phyloP scores from a whole-genome alignment of 2,113 vertebrate genomes.

The Plecturocebus donacophilus region DNA sequence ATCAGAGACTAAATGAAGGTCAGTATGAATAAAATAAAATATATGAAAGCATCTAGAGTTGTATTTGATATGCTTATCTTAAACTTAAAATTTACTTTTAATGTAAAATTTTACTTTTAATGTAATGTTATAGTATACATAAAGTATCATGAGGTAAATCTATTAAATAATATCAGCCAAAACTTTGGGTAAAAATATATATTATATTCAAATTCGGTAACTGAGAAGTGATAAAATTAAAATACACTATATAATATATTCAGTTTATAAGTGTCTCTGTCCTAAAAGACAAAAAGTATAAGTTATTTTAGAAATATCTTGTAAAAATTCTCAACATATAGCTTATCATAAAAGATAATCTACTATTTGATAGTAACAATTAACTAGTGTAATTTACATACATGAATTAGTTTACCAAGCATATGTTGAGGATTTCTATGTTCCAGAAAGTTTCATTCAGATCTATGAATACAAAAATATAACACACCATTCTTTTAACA shows the following conservation, averaged over 20 bases:
- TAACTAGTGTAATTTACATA: background rate
- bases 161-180: background rate
- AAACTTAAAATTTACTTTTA: background rate
- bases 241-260: background rate
- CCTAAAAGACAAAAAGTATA: background rate
- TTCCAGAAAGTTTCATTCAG: background rate
- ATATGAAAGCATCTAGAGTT: background rate
- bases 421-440: background rate
- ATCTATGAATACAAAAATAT: background rate
- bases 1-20: background rate
- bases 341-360: too few species aligned
- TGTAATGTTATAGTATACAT: background rate
- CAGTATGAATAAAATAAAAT: background rate
- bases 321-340: background rate
- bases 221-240: background rate
- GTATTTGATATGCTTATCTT: background rate
- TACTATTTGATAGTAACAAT: too few species aligned
- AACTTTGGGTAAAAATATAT: background rate
- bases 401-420: background rate
- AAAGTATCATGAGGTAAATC: background rate
- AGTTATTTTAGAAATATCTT: background rate
- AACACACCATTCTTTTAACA: background rate
- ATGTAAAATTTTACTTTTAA: background rate
- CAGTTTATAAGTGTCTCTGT: background rate
- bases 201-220: background rate